phyloP scores from a whole-genome alignment of 2,888 invertebrate species.

The Callosobruchus maculatus region DNA sequence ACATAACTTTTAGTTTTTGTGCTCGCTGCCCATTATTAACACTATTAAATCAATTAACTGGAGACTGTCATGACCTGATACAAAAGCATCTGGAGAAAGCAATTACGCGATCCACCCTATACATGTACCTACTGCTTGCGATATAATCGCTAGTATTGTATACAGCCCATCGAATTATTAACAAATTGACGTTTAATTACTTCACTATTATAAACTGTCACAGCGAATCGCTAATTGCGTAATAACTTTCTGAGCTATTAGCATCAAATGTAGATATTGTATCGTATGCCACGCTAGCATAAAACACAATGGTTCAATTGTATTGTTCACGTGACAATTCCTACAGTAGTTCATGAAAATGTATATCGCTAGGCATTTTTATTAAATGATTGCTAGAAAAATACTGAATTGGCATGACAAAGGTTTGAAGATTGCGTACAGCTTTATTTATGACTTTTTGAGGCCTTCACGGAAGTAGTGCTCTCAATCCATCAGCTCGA shows the following conservation, averaged over 20 bases:
- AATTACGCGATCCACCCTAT: background rate
- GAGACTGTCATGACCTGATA: no score
- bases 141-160: background rate
- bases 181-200: constrained; percentile 7
- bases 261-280: background rate
- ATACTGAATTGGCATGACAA: no score
- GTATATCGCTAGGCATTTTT: background rate
- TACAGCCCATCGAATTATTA: constrained; percentile 2
- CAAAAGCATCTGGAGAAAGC: no score
- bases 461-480: no score
- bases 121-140: background rate
- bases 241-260: constrained; percentile 5
- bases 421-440: no score
- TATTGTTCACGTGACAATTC: background rate
- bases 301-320: background rate
- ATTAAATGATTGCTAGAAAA: background rate
- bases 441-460: no score
- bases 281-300: background rate
- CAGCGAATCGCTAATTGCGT: constrained; percentile 4
- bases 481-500: no score
- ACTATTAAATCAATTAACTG: no score
- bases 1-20: no score
- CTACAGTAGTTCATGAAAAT: background rate
- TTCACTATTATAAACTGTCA: constrained; percentile 2
- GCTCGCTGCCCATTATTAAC: no score